These are phyloP conservation scores for Chrysina gloriosa DNA, from an alignment of 2,888 invertebrate species.

Conservation along the genomic window DNA sequence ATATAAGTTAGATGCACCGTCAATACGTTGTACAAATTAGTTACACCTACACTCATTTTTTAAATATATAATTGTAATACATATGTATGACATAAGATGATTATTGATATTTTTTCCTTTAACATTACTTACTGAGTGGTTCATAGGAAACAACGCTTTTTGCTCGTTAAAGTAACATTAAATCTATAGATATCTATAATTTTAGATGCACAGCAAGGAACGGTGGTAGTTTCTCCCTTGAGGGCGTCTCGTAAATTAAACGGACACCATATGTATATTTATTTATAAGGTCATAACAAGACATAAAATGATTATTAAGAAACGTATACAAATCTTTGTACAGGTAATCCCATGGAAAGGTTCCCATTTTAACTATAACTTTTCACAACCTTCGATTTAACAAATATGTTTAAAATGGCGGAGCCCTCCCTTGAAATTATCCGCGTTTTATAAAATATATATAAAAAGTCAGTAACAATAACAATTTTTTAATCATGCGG, in stretches of 20 bases:
- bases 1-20: conserved; percentile 14
- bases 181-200: too few species aligned
- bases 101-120: conserved; percentile 21
- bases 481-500: background rate
- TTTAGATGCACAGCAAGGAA: too few species aligned
- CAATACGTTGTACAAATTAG: conserved; percentile 16
- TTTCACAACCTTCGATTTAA: too few species aligned
- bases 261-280: background rate
- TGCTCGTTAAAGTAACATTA: too few species aligned
- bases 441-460: conserved; percentile 10
- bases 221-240: too few species aligned
- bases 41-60: conserved; percentile 5
- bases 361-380: too few species aligned
- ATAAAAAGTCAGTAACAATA: conserved; percentile 13
- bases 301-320: background rate
- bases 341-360: background rate
- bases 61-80: conserved; percentile 1
- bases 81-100: conserved; percentile 11
- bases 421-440: background rate
- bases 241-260: background rate
- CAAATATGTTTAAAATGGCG: too few species aligned
- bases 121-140: background rate
- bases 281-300: background rate
- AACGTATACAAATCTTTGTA: conserved; percentile 5
- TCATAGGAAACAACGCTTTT: too few species aligned